Evolutionary conservation across 2,888 invertebrate genomes (phyloP).

Genomic region (Calameuta pallipes): DNA sequence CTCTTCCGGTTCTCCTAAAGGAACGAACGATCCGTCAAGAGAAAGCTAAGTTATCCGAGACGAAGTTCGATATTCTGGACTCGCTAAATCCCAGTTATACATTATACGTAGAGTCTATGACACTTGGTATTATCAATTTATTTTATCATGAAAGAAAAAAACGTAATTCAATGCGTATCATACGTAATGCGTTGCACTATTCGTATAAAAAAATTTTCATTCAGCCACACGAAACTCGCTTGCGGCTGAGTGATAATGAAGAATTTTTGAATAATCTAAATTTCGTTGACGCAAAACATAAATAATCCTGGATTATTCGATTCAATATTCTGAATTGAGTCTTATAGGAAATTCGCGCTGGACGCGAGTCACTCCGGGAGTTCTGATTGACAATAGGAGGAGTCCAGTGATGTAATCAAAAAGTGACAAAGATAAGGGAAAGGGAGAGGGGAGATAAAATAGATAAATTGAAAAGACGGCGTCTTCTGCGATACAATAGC

Average conservation of each 20-base stretch:
- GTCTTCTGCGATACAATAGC: constrained; percentile 2
- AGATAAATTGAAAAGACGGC: not conserved
- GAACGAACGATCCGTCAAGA: not conserved
- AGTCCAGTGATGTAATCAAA: not conserved
- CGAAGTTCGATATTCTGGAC: not conserved
- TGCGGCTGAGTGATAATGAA: not conserved
- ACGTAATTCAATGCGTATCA: not conserved
- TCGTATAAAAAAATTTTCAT: not conserved
- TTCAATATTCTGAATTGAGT: not conserved
- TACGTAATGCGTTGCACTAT: not conserved
- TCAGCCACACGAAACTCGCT: not conserved
- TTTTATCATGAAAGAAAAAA: not conserved
- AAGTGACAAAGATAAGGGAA: not conserved
- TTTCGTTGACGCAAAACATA: not conserved
- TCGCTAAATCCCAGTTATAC: not conserved
- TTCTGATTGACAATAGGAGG: constrained; percentile 11
- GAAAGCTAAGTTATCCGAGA: not conserved
- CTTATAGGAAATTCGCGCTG: constrained; percentile 38
- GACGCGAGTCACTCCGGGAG: constrained; percentile 30
- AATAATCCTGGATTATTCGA: not conserved
- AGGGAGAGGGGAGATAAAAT: not conserved
- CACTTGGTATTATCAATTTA: not conserved
- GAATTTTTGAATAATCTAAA: not conserved
- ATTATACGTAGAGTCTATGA: not conserved
- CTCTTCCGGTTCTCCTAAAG: not conserved